Evolutionary conservation across 2,113 vertebrate species (phyloP).

Genomic region (Isichthys henryi): DNA sequence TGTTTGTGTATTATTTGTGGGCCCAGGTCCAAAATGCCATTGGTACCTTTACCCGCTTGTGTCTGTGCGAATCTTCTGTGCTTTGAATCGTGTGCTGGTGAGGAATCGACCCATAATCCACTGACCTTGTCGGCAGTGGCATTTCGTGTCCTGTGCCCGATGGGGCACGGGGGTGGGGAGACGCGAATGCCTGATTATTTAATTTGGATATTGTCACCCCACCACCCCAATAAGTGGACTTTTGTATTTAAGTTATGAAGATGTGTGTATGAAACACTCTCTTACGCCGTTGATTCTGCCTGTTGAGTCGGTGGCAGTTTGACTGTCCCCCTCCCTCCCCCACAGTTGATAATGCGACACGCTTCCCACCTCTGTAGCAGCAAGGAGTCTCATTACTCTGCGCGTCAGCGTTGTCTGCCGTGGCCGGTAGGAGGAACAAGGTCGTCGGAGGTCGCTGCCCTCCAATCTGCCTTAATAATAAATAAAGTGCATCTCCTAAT

Average conservation of each 20-base stretch:
- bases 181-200: not conserved
- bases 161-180: not conserved
- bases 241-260: not conserved
- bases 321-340: not conserved
- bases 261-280: not conserved
- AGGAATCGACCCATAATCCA: not conserved
- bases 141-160: not conserved
- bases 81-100: not conserved
- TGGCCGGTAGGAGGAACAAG: not conserved
- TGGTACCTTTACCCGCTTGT: not conserved
- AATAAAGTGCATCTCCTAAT: not conserved
- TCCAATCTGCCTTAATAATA: not conserved
- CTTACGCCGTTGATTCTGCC: not conserved
- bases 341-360: not conserved
- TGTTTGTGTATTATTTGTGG: not conserved
- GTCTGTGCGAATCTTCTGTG: not conserved
- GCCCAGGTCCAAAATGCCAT: not conserved
- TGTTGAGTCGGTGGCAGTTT: not conserved
- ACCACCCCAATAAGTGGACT: not conserved
- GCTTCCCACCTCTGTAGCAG: not conserved
- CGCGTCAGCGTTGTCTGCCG: not conserved
- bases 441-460: not conserved
- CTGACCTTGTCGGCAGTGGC: not conserved
- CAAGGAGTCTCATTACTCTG: not conserved
- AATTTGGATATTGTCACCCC: not conserved